Conservation (phyloP, 2,888 invertebrate genomes). For the Protonemura montana region DNA sequence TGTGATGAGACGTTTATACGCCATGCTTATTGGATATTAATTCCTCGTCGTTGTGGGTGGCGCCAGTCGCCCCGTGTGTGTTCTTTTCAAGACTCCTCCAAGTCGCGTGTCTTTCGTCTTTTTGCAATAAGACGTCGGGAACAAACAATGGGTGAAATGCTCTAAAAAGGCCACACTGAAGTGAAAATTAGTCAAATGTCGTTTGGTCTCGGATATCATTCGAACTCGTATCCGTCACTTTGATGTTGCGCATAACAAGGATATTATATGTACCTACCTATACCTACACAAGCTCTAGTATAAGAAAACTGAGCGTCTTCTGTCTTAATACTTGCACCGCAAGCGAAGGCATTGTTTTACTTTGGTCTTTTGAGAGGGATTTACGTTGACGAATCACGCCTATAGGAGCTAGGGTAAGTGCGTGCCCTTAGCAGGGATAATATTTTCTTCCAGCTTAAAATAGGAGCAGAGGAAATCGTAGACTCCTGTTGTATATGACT, state of each 20-base stretch:
- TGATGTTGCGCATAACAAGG: constrained; percentile 30
- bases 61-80: constrained; percentile 17
- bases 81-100: constrained; percentile 12
- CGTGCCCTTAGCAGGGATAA: not conserved
- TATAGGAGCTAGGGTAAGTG: not conserved
- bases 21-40: constrained; percentile 31
- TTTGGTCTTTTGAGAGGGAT: not conserved
- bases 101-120: constrained; percentile 10
- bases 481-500: constrained; percentile 4
- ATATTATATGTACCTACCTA: constrained; percentile 29
- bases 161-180: constrained; percentile 33
- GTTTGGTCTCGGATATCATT: constrained; percentile 25
- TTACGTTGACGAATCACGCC: not conserved
- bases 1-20: constrained; percentile 28
- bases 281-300: not conserved
- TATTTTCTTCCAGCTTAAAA: not conserved
- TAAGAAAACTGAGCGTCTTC: constrained; percentile 4
- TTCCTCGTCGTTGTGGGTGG: constrained; percentile 23
- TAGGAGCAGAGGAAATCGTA: not conserved
- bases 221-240: constrained; percentile 26
- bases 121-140: constrained; percentile 27
- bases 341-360: not conserved
- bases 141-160: constrained; percentile 35
- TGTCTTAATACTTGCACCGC: not conserved
- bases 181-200: constrained; percentile 41